phyloP scores from a whole-genome alignment of 1,140 invertebrate genomes.

The Cydia fagiglandana region DNA sequence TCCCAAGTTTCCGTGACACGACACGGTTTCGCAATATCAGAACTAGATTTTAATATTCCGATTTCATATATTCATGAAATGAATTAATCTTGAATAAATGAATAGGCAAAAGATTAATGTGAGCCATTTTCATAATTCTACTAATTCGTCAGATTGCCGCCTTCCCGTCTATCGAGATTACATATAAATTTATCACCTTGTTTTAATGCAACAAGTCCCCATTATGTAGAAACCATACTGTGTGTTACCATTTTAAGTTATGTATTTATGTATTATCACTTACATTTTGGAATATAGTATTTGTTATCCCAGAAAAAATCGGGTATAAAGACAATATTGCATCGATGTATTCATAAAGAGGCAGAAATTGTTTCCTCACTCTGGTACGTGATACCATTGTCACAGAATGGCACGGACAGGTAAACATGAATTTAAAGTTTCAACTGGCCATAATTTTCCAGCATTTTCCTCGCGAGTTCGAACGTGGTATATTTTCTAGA shows the following conservation, averaged over 20 bases:
- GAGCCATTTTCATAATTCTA: constrained; percentile 22
- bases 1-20: constrained; percentile 47
- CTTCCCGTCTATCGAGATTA: constrained; percentile 21
- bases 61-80: constrained; percentile 35
- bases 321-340: background rate
- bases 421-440: constrained; percentile 9
- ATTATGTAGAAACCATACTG: background rate
- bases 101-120: constrained; percentile 29
- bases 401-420: constrained; percentile 14
- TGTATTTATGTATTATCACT: background rate
- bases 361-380: constrained; percentile 18
- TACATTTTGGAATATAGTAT: too few species aligned
- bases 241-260: background rate
- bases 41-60: constrained; percentile 43
- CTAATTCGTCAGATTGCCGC: constrained; percentile 28
- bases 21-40: constrained; percentile 47
- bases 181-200: constrained; percentile 33
- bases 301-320: background rate
- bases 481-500: constrained; percentile 43
- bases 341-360: constrained; percentile 24
- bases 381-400: constrained; percentile 33
- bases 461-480: constrained; percentile 7
- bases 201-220: constrained; percentile 32
- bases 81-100: constrained; percentile 25
- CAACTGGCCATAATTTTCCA: constrained; percentile 11